Percentiles rank a stretch among this genome's conserved stretches.
These are phyloP conservation scores for Tyrophagus putrescentiae DNA, from an alignment of 1,140 invertebrate genomes.

Conservation along the genomic window DNA sequence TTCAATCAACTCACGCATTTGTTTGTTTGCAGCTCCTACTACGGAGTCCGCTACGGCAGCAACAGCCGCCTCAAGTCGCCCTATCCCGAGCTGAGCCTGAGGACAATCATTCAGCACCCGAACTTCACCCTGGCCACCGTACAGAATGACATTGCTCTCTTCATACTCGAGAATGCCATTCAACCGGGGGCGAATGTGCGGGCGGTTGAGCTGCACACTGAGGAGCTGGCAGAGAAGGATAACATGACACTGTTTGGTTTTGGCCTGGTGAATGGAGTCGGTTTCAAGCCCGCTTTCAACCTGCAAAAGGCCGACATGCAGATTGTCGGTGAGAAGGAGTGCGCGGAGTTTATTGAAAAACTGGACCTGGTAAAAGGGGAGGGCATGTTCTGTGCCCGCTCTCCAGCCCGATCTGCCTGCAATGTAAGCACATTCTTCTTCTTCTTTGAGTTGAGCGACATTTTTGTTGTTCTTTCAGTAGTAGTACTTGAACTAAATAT, in stretches of 20 bases:
- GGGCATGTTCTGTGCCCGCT: constrained; percentile 9
- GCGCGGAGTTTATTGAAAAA: neutral
- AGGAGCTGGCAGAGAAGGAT: neutral
- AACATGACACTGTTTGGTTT: constrained; percentile 3
- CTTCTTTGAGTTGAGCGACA: neutral
- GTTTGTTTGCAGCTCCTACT: too few species aligned
- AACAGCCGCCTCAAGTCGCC: neutral
- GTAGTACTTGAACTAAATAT: neutral
- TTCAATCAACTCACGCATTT: too few species aligned
- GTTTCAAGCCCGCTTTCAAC: neutral
- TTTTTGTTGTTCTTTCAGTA: neutral
- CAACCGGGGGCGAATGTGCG: constrained; percentile 30
- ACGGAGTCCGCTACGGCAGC: constrained; percentile 7
- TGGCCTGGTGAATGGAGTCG: neutral
- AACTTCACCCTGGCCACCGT: constrained; percentile 70
- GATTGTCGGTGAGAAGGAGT: neutral
- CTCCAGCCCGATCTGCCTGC: constrained; percentile 4
- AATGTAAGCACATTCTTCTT: neutral
- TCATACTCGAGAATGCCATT: constrained; percentile 41
- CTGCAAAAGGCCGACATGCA: neutral
- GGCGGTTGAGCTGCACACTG: neutral
- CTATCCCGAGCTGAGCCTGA: neutral
- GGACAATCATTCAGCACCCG: constrained; percentile 43
- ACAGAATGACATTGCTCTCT: constrained; percentile 74
- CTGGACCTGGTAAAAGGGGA: neutral